Conservation (phyloP, 2,113 vertebrate species). For the Esox niger region DNA sequence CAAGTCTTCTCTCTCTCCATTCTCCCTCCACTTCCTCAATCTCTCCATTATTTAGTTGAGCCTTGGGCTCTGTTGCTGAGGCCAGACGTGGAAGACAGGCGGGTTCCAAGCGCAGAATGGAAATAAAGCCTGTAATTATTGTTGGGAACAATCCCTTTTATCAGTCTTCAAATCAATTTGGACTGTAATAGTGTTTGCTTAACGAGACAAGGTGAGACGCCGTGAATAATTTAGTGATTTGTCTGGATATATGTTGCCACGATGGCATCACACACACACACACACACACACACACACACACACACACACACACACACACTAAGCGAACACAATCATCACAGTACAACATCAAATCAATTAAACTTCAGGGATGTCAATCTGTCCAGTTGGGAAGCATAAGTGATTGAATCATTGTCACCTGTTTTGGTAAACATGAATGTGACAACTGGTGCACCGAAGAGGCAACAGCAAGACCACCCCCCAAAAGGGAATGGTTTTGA, state of each 20-base stretch:
- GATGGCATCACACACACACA: not conserved
- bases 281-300: conserved; percentile 10
- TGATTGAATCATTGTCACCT: too few relatives aligned
- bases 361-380: too few relatives aligned
- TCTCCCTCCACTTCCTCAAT: not conserved
- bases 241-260: conserved; percentile 3
- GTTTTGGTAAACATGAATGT: too few relatives aligned
- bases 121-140: not conserved
- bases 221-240: conserved; percentile 27
- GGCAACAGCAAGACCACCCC: too few relatives aligned
- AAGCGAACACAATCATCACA: too few relatives aligned
- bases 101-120: not conserved
- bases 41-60: conserved; percentile 1
- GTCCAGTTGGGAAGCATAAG: too few relatives aligned
- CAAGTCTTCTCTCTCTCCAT: not conserved
- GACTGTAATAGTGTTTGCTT: conserved; percentile 16
- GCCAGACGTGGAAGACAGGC: not conserved
- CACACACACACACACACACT: too few relatives aligned
- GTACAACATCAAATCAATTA: too few relatives aligned
- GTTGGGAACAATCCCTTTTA: not conserved
- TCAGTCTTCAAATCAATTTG: not conserved
- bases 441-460: too few relatives aligned
- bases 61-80: not conserved
- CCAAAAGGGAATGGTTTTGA: too few relatives aligned
- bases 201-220: conserved; percentile 30